Percentiles rank a stretch among this genome's conserved stretches.
Conservation (phyloP, 2,797 vertebrate genomes). For the Pempheris klunzingeri region DNA sequence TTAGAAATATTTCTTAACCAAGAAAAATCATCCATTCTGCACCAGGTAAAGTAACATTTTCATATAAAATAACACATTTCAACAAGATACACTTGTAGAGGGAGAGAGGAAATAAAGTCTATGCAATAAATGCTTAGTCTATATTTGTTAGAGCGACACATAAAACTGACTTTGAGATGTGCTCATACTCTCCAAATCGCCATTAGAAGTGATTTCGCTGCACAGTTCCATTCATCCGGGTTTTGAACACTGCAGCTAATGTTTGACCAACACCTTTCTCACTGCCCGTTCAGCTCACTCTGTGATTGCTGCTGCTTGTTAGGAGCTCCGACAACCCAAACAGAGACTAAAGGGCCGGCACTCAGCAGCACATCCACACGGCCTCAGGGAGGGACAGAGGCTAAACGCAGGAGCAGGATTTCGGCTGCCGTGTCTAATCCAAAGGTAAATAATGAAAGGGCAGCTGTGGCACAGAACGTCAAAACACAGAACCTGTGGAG, state of each 20-base stretch:
- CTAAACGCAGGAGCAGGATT: slow-evolving; percentile 11
- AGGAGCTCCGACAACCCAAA: neutral
- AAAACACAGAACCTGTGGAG: neutral
- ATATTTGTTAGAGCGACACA: neutral
- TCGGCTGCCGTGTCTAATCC: slow-evolving; percentile 11
- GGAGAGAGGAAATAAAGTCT: neutral
- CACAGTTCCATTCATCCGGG: neutral
- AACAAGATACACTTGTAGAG: neutral
- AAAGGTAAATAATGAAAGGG: slow-evolving; percentile 26
- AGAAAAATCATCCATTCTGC: neutral
- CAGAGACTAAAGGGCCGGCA: neutral
- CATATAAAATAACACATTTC: neutral
- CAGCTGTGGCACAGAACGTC: slow-evolving; percentile 11
- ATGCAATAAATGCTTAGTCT: neutral
- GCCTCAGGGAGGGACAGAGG: slow-evolving; percentile 7
- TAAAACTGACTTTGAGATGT: neutral
- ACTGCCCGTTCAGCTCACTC: neutral
- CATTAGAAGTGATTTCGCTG: neutral
- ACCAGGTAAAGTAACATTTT: neutral
- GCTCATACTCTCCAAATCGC: neutral
- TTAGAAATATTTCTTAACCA: neutral
- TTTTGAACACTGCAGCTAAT: neutral
- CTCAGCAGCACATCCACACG: neutral
- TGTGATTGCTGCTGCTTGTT: neutral
- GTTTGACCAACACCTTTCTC: neutral